Evolutionary conservation across 2,113 vertebrate genomes (phyloP).

Genomic region (Noctilio leporinus): DNA sequence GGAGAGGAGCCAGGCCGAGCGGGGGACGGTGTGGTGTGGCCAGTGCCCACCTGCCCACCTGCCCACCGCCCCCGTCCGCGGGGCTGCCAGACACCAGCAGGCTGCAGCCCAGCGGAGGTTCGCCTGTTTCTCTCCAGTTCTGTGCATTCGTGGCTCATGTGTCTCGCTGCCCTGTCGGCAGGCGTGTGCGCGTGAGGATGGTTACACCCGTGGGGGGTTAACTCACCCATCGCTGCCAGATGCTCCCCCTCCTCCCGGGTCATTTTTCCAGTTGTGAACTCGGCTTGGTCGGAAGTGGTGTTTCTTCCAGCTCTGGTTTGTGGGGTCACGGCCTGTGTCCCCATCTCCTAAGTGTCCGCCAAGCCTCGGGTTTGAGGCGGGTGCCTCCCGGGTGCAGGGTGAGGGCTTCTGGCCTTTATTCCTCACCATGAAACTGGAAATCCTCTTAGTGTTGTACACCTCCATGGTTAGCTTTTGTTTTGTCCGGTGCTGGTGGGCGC

Average conservation of each 20-base stretch:
- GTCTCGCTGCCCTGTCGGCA: too few relatives aligned
- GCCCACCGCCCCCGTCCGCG: rapidly evolving
- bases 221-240: rapidly evolving
- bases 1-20: too few relatives aligned
- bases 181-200: rapidly evolving
- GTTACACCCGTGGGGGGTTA: neutral
- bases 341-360: neutral
- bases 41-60: too few relatives aligned
- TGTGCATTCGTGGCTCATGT: too few relatives aligned
- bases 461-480: too few relatives aligned
- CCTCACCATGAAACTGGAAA: too few relatives aligned
- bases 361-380: too few relatives aligned
- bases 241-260: neutral
- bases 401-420: neutral
- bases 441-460: too few relatives aligned
- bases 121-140: neutral
- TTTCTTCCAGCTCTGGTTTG: neutral
- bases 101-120: neutral
- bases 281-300: too few relatives aligned
- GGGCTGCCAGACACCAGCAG: rapidly evolving
- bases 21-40: too few relatives aligned
- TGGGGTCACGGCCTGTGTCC: neutral
- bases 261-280: neutral
- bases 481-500: too few relatives aligned
- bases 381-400: neutral